Base-by-base conservation (phyloP, 2,797 vertebrate genomes). In the Muscicapa striata region DNA sequence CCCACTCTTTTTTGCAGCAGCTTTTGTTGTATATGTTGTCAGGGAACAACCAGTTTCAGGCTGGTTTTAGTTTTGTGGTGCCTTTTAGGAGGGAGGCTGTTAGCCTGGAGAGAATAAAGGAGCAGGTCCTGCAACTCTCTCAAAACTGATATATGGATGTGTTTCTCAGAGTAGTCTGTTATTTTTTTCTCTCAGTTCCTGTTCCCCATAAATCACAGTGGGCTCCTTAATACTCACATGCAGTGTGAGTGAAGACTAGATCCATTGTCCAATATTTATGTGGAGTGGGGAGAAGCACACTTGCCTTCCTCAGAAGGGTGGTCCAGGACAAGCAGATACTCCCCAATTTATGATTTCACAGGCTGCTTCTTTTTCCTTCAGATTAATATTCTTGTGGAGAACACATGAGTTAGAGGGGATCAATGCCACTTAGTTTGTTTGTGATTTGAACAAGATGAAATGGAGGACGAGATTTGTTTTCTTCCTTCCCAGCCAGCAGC, bases 11-110 rank as follows among this genome's bases (percentile, higher is more conserved):
- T 57, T 82, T 40, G 54, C 46, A 77, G 85, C 72, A 77, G 89
- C 80, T 97, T 95, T 93, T 89, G 67, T 96, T 92, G 64, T 38
- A 93, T 15, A 58, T 80, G 21, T 87, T 49, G 34, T 87, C 78
- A 26, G 72, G 30, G 63, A 87, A 24, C 74, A 83, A 22, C 17
- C 24, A 46, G 63, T 88, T 85, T 79, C 63, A 72, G 62, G 23
- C 64, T 58, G 51, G 0, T 74, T 84, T 87, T 78, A 54, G 55
- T 62, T 34, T 64, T 43, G 34, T 40, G 34, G 4, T 84, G 59
- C 30, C 23, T 92, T 92, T 85, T 62, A 43, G 61, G 49, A 84
- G 54, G 59, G 48, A 57, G 27, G 11, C 41, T 58, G 16, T 87
- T 84, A 82, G 38, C 32, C n/a, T 59, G 29, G 29, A 70, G 36